Evolutionary conservation across 2,888 invertebrate genomes (phyloP).

Genomic region (Harmothoe impar): DNA sequence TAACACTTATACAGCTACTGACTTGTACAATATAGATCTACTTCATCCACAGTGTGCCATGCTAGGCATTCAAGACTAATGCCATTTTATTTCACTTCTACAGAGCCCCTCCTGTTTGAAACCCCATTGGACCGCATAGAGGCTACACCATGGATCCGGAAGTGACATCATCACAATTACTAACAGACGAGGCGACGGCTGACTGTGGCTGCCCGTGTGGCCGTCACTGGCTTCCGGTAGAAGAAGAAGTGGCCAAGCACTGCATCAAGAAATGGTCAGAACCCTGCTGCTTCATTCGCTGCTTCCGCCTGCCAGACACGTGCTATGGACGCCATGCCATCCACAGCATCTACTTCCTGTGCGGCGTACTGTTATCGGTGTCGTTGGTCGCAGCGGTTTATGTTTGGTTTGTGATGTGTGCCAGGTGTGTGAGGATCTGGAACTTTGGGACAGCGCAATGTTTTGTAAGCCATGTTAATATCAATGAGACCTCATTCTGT

Average conservation of each 20-base stretch:
- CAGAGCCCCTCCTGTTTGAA: no score
- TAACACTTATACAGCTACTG: no score
- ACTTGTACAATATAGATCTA: no score
- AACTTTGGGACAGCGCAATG: constrained; percentile 20
- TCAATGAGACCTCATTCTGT: constrained; percentile 36
- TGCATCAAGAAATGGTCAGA: constrained; percentile 52
- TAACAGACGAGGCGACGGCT: background rate
- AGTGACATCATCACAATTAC: constrained; percentile 10
- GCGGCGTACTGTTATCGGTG: background rate
- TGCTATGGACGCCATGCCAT: constrained; percentile 50
- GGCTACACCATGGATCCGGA: background rate
- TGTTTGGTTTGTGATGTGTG: constrained; percentile 48
- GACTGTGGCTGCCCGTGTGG: constrained; percentile 56
- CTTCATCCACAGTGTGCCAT: no score
- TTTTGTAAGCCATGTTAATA: background rate
- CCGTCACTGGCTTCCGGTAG: constrained; percentile 12
- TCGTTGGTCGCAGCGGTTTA: constrained; percentile 4
- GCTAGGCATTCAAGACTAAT: no score
- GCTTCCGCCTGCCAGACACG: constrained; percentile 11
- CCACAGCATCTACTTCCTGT: constrained; percentile 48
- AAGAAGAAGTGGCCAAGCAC: constrained; percentile 40
- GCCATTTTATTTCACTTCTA: no score
- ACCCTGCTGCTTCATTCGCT: constrained; percentile 5
- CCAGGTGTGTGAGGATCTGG: constrained; percentile 13
- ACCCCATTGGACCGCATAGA: no score